Evolutionary conservation across 2,888 invertebrate genomes (phyloP), one percentile per base, ranked within the genome.

Genomic region (Netelia fuscicornis): DNA sequence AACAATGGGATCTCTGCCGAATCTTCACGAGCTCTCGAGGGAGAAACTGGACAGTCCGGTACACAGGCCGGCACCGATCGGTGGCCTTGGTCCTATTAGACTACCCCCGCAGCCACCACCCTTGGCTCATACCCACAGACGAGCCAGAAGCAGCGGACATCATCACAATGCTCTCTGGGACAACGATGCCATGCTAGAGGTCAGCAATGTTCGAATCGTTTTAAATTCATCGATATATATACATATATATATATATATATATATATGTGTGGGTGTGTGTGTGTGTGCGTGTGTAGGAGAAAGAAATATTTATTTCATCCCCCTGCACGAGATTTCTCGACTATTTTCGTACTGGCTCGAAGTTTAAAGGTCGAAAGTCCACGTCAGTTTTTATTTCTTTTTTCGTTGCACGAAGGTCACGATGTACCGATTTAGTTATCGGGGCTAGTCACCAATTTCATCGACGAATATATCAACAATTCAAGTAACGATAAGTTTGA

Each of bases 1-100:
- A 74, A 90, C 64, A 70, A 96, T 96, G 96, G 96, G 96, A 76
- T 96, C 96, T 89, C 91, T 96, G 90, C 96, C 96, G 87, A 96
- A 96, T 93, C 92, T 96, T 83, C 96, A 96, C 91, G 96, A 96
- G 90, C 94, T 96, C 90, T 95, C 95, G 90, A 94, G 91, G 83
- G 93, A 92, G 48, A 93, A 92, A 80, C 90, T 92, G 42, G 90
- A 91, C 78, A 91, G 91, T 79, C 92, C 92, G 74, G 90, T 92
- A 60, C 89, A 91, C 86, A 88, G 91, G 81, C 90, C 92, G 68
- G 91, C 91, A 1, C 91, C 93, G 56, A 87, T 91, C 70, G 91
- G 92, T 64, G 91, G 91, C 80, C 82, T 90, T 56, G 92, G 92
- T 42, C 93, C 92, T 37, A 85, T 90, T 58, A 89, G 90, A 84